Evolutionary conservation across 2,888 invertebrate species (phyloP).

Genomic region (Frankliniella fusca): DNA sequence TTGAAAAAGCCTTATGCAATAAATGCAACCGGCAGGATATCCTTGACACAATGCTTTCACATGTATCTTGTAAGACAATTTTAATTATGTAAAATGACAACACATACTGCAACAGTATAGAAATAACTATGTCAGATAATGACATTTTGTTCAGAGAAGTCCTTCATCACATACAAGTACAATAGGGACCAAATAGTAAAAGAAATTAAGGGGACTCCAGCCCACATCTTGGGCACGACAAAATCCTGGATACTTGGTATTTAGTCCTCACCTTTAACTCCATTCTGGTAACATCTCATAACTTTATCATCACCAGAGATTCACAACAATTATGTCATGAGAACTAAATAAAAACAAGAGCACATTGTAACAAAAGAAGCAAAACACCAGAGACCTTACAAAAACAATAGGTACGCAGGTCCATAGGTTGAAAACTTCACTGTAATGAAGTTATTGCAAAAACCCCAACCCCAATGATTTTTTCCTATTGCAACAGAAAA

Average conservation of each 20-base stretch:
- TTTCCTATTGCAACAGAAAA: slow-evolving; percentile 20
- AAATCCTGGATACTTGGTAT: too few relatives aligned
- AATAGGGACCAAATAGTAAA: slow-evolving; percentile 13
- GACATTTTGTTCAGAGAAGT: slow-evolving; percentile 25
- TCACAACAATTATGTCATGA: slow-evolving; percentile 20
- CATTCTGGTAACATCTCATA: slow-evolving; percentile 9
- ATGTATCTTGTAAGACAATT: slow-evolving; percentile 14
- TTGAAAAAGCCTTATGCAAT: slow-evolving; percentile 26
- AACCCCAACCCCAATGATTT: slow-evolving; percentile 20
- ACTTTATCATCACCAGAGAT: slow-evolving; percentile 1
- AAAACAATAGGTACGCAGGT: slow-evolving; percentile 11
- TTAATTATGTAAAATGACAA: slow-evolving; percentile 23
- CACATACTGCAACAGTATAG: slow-evolving; percentile 26
- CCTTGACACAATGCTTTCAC: slow-evolving; percentile 24
- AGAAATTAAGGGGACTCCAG: background rate
- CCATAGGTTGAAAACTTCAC: slow-evolving; percentile 13
- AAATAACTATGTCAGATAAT: slow-evolving; percentile 5
- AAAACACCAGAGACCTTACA: slow-evolving; percentile 11
- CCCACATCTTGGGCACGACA: background rate
- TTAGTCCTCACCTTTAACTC: slow-evolving; percentile 8
- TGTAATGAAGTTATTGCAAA: slow-evolving; percentile 13
- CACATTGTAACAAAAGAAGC: slow-evolving; percentile 17
- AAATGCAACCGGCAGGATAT: slow-evolving; percentile 24
- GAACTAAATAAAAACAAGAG: slow-evolving; percentile 21
- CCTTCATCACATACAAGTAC: slow-evolving; percentile 22